Evolutionary conservation across 2,797 vertebrate species (phyloP), one percentile per base, ranked within the genome.

Genomic region (Anguilla megastoma): DNA sequence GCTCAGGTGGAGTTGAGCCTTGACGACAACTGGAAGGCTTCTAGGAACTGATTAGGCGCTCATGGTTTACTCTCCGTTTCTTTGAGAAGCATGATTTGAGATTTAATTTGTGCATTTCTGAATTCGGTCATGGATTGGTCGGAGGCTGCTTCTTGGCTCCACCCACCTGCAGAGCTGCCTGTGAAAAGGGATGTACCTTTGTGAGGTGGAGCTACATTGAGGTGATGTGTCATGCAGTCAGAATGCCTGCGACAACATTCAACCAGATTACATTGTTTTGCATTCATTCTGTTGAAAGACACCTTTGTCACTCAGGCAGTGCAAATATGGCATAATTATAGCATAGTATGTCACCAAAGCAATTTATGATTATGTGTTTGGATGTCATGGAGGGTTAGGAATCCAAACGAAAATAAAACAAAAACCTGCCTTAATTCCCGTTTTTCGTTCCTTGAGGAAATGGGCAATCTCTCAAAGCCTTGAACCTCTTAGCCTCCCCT

Each of bases 361-460:
- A 1, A 50, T 48, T 48, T 50, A n/a, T 50, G 79, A 82, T 80
- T 80, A 45, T 16, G 16, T 2, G 79, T 82, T 82, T 82, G 79
- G 18, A 50, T 50, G 79, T 82, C 41, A 3, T 1, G 41, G 21
- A 48, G 45, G 41, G 45, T 48, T 82, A n/a, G 79, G 45, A 82
- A 50, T 82, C 41, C 50, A 3, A 48, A 82, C 0, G 41, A 24
- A 24, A 48, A n/a, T 82, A n/a, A 69, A n/a, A 84, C 66, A 3
- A 36, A 33, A 66, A 48, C 79, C 24, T 84, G 86, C 89, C 87
- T 54, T 4, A 12, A 54, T 1, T 5, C 86, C 41, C 85, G 60
- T 90, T 89, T 91, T 82, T 90, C 45, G 50, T 45, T 88, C 36
- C 12, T 41, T 85, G 82, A 91, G 91, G 89, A 92, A 90, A 91